Conservation (phyloP, 2,797 vertebrate species). For the Scleropages formosus region DNA sequence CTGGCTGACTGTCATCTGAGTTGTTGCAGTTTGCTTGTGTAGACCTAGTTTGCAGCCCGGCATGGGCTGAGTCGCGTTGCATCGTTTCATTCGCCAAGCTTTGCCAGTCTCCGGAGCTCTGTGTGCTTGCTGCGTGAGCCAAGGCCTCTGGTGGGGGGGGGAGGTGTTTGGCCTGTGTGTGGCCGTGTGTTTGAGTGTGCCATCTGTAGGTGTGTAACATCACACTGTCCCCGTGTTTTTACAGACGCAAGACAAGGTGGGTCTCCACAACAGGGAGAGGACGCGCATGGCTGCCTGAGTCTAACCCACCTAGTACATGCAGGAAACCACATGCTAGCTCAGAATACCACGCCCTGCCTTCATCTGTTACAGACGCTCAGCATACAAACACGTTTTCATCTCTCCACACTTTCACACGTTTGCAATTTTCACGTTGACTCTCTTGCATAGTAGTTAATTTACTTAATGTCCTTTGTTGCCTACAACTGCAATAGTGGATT, state of each 20-base stretch:
- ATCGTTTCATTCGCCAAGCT: slow-evolving; percentile 49
- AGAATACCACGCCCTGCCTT: not conserved
- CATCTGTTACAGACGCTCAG: not conserved
- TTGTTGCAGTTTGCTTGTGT: not conserved
- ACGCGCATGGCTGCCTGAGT: slow-evolving; percentile 62
- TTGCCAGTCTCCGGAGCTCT: slow-evolving; percentile 49
- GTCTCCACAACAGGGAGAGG: slow-evolving; percentile 68
- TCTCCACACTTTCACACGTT: not conserved
- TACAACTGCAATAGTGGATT: too few species aligned
- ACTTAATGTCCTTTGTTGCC: too few species aligned
- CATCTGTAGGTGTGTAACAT: slow-evolving; percentile 56
- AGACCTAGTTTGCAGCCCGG: not conserved
- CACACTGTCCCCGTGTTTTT: slow-evolving; percentile 74
- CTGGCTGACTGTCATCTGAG: not conserved
- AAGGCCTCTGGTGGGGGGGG: slow-evolving; percentile 41
- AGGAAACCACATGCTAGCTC: slow-evolving; percentile 20
- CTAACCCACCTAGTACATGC: slow-evolving; percentile 35
- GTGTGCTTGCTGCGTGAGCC: slow-evolving; percentile 34
- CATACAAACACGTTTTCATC: not conserved
- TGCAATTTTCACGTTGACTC: not conserved
- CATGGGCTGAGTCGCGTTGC: slow-evolving; percentile 48
- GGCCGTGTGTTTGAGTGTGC: not conserved
- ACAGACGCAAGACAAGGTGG: slow-evolving; percentile 79
- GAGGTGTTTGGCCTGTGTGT: slow-evolving; percentile 31
- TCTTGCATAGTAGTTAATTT: too few species aligned